Conservation (phyloP, 2,113 vertebrate species). For the Orcinus orca region DNA sequence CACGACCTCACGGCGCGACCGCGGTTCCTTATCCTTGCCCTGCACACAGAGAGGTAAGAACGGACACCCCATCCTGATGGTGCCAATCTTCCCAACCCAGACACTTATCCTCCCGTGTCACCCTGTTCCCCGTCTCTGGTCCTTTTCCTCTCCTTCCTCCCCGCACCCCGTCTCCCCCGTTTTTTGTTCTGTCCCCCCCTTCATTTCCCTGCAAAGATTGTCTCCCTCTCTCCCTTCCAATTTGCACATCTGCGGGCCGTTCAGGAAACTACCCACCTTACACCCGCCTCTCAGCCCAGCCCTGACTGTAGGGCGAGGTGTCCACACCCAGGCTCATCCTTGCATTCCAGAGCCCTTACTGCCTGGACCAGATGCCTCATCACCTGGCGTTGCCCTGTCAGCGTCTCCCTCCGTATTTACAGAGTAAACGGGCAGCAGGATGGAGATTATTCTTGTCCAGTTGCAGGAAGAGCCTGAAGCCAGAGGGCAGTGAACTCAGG, state of each 20-base stretch:
- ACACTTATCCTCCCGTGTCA: neutral
- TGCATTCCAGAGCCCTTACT: fast-evolving
- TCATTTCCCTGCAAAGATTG: fast-evolving
- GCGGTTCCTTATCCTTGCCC: neutral
- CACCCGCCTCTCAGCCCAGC: fast-evolving
- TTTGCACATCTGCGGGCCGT: fast-evolving
- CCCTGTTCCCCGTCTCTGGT: fast-evolving
- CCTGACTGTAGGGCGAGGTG: fast-evolving
- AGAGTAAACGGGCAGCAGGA: too few species aligned
- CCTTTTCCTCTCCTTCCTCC: neutral
- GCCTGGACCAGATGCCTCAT: too few species aligned
- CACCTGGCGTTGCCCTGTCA: fast-evolving
- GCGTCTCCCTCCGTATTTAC: neutral
- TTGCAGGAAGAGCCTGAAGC: neutral
- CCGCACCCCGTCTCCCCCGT: too few species aligned
- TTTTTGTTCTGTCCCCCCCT: too few species aligned
- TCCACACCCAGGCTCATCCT: too few species aligned
- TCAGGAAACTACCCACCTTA: fast-evolving
- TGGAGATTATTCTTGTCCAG: fast-evolving
- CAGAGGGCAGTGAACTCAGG: neutral
- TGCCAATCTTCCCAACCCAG: too few species aligned
- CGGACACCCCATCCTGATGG: too few species aligned
- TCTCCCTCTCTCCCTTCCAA: neutral
- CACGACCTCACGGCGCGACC: fast-evolving
- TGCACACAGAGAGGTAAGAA: fast-evolving